Conservation (phyloP, 2,888 invertebrate species). For the Stramonita haemastoma region DNA sequence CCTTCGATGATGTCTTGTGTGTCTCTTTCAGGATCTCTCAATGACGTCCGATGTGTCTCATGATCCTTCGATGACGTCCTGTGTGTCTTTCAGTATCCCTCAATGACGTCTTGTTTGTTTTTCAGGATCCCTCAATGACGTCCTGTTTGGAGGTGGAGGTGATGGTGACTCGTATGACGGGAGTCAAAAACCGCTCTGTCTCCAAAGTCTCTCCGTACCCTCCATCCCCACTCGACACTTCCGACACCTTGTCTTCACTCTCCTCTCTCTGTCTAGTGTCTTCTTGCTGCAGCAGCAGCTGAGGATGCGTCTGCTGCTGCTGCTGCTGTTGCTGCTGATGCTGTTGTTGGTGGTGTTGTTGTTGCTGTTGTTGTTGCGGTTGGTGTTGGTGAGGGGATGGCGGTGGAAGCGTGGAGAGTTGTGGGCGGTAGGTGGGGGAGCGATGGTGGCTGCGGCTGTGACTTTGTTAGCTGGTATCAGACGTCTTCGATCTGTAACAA, state of each 20-base stretch:
- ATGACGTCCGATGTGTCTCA: no score
- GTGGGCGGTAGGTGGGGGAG: not conserved
- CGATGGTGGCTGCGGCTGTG: not conserved
- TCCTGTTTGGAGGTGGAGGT: conserved; percentile 30
- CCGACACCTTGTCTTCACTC: not conserved
- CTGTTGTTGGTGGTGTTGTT: not conserved
- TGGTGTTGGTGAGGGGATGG: not conserved
- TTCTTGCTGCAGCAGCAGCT: not conserved
- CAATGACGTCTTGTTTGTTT: not conserved
- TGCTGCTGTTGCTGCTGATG: not conserved
- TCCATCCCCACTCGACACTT: not conserved
- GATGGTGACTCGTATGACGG: conserved; percentile 46
- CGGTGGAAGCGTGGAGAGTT: not conserved
- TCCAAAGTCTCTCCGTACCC: conserved; percentile 5
- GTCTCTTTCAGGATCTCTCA: no score
- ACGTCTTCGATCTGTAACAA: not conserved
- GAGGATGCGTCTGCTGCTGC: not conserved
- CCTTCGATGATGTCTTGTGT: no score
- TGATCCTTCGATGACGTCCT: not conserved
- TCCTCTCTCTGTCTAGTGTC: not conserved
- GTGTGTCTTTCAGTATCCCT: no score
- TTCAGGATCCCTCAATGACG: not conserved
- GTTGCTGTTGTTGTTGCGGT: not conserved
- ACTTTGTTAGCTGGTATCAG: not conserved
- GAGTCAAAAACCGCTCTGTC: conserved; percentile 35